These are phyloP conservation scores for Halisarca cf. caerulea DNA, from an alignment of 37 sponge, comb jelly and placozoan species.

Conservation along the genomic window DNA sequence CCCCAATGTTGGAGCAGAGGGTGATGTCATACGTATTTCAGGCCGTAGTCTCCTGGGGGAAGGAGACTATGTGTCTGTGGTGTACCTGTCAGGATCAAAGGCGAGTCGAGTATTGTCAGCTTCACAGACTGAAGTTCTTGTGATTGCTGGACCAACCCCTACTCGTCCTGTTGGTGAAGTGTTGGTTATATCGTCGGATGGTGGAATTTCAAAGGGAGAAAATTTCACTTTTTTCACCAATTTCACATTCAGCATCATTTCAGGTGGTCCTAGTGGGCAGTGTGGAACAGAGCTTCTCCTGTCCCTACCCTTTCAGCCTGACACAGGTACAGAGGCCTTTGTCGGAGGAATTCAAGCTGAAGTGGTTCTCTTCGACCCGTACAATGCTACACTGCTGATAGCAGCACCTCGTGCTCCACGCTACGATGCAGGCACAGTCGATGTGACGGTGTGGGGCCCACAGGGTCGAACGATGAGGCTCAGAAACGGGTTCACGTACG, in stretches of 20 bases:
- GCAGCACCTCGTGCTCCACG: conserved; percentile 43
- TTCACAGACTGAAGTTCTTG: conserved; percentile 41
- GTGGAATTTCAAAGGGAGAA: conserved; percentile 37
- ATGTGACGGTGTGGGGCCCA: conserved; percentile 43
- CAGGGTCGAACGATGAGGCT: conserved; percentile 42
- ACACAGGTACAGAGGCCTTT: neutral
- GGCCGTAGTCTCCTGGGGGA: conserved; percentile 26
- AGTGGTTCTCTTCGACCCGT: conserved; percentile 2
- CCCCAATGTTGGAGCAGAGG: conserved; percentile 58
- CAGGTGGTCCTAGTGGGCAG: conserved; percentile 40
- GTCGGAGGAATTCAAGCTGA: conserved; percentile 40
- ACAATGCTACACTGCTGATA: conserved; percentile 21
- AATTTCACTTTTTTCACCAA: conserved; percentile 52
- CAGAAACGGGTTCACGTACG: conserved; percentile 63
- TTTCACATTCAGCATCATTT: conserved; percentile 38
- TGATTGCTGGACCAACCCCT: conserved; percentile 70
- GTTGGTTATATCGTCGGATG: conserved; percentile 53
- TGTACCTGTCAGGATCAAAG: conserved; percentile 54
- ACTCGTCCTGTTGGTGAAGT: conserved; percentile 17
- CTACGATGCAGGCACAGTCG: conserved; percentile 43
- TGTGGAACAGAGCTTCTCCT: conserved; percentile 53
- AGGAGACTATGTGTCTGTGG: neutral
- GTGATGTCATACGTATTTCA: conserved; percentile 49
- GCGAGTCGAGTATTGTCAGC: conserved; percentile 47
- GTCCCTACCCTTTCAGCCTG: conserved; percentile 13